Percentiles rank a stretch among this genome's conserved stretches.
Evolutionary conservation across 2,113 vertebrate genomes (phyloP).

Genomic region (Trichomycterus rosablanca): DNA sequence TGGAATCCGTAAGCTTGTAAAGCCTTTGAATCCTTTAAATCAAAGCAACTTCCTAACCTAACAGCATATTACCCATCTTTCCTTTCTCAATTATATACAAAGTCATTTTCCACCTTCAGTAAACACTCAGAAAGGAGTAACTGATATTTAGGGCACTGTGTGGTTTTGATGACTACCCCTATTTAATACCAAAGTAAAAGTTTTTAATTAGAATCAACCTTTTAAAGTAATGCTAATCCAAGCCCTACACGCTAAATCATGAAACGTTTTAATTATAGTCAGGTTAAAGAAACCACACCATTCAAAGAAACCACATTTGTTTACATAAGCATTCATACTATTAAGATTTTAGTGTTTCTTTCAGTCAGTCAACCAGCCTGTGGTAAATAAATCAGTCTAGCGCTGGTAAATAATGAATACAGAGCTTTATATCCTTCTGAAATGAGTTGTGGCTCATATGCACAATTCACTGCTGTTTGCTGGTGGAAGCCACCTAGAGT

Average conservation of each 20-base stretch:
- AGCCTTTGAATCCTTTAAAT: not conserved
- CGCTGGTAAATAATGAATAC: constrained; percentile 56
- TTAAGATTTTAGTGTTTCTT: too few species aligned
- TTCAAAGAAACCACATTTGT: too few species aligned
- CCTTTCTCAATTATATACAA: constrained; percentile 1
- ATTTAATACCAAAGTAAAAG: constrained; percentile 16
- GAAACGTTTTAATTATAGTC: constrained; percentile 20
- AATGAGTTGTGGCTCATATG: constrained; percentile 17
- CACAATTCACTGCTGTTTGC: constrained; percentile 1
- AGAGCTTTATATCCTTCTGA: constrained; percentile 33
- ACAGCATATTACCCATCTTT: not conserved
- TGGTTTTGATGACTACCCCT: not conserved
- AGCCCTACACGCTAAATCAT: constrained; percentile 10
- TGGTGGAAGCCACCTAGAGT: constrained; percentile 5
- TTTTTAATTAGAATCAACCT: constrained; percentile 12
- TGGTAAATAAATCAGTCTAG: constrained; percentile 64
- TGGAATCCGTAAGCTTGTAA: too few species aligned
- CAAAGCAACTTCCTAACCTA: not conserved
- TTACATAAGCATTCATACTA: too few species aligned
- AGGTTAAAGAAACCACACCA: constrained; percentile 16
- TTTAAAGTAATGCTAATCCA: constrained; percentile 32
- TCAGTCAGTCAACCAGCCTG: constrained; percentile 34
- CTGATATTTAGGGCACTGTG: constrained; percentile 3
- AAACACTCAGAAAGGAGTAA: not conserved
- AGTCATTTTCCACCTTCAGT: not conserved